Conservation (phyloP, 2,888 invertebrate genomes). For the Leucophora obtusa region DNA sequence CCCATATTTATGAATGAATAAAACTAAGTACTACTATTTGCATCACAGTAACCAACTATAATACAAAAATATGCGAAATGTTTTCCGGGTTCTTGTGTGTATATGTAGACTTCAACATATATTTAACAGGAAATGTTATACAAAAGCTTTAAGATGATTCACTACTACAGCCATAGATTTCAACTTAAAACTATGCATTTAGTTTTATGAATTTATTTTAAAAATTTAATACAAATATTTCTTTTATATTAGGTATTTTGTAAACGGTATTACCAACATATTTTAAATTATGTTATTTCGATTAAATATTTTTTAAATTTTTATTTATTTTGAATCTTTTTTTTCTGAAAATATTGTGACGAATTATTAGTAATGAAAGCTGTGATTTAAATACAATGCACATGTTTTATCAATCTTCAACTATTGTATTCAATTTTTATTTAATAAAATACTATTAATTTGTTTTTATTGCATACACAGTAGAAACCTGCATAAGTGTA, state of each 20-base stretch:
- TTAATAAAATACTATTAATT: no score
- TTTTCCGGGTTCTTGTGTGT: conserved; percentile 49
- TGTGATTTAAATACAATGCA: no score
- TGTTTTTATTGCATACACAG: no score
- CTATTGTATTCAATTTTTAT: no score
- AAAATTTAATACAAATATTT: background rate
- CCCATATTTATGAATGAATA: background rate
- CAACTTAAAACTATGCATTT: background rate
- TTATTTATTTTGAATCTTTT: no score
- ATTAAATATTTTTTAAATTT: no score
- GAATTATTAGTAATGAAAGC: no score
- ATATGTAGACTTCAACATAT: background rate
- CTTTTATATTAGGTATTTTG: background rate
- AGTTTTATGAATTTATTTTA: background rate
- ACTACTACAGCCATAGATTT: background rate
- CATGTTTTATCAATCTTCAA: no score
- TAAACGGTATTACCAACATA: no score
- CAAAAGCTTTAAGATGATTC: conserved; percentile 14
- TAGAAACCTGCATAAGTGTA: no score
- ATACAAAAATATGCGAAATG: conserved; percentile 56
- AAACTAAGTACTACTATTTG: conserved; percentile 10
- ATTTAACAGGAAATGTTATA: conserved; percentile 44
- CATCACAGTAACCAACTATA: conserved; percentile 4
- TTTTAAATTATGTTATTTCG: no score
- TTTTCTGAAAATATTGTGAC: no score